A percentile compares a stretch with the other conserved stretches of the same genome.
Conservation (phyloP, 2,113 vertebrate genomes). For the Ptilonorhynchus violaceus region DNA sequence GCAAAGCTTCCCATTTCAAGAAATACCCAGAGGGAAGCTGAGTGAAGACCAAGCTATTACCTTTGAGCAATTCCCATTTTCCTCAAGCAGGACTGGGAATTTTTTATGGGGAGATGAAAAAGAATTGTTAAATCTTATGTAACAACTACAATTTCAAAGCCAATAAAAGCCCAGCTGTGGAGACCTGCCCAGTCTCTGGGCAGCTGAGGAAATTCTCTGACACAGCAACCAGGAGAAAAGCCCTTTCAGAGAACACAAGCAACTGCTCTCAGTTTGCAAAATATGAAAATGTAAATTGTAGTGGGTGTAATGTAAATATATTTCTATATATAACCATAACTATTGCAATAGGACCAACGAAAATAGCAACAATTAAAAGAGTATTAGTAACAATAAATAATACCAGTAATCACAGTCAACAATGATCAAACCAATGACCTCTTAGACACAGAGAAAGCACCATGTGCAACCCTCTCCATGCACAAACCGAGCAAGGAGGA, state of each 20-base stretch:
- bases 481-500: neutral
- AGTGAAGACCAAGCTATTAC: neutral
- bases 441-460: neutral
- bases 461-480: fast-evolving
- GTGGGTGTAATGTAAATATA: neutral
- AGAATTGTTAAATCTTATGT: neutral
- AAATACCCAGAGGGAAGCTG: neutral
- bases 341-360: neutral
- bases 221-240: neutral
- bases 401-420: neutral
- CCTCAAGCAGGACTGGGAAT: neutral
- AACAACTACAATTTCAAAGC: conserved; percentile 17
- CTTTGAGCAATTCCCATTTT: neutral
- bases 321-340: neutral
- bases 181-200: neutral
- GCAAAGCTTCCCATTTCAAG: neutral
- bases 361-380: neutral
- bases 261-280: neutral
- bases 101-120: neutral
- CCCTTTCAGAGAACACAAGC: neutral
- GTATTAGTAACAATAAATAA: neutral
- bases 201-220: neutral
- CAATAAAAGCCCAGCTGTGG: neutral
- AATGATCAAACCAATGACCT: neutral
- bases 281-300: neutral